Base-by-base conservation (phyloP, 2,888 invertebrate species). In the Scaptomyza caliginosa region DNA sequence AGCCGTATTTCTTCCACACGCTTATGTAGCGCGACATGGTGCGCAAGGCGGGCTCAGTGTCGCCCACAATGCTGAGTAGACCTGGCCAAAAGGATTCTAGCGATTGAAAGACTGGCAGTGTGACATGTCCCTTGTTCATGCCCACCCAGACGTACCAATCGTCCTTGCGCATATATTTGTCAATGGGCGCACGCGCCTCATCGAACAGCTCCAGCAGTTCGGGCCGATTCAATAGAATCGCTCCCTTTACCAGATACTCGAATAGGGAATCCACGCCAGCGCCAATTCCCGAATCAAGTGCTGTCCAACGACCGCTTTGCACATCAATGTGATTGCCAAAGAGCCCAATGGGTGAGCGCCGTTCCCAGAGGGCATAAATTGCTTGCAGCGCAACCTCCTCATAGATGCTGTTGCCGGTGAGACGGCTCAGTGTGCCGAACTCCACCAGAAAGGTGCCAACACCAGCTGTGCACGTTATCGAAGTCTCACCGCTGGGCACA, bases 111-210 rank as follows among this genome's bases (percentile, higher is more conserved):
- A 99, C 96, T 0, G 99, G 99, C 81, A 98, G 92, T 0, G 99
- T 98, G 5, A 99, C 96, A 89, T 97, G 96, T 0, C 92, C 99
- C 86, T 98, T 96, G 42, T 95, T 94, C 99, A 99, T 99, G n/a
- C 98, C 96, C 0, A 98, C 99, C 99, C 99, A 99, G 83, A 99
- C 94, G 90, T 98, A 98, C 99, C 99, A 99, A 90, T 99, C 99
- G 80, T 98, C 98, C 85, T 96, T 95, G 86, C 97, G 96, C 83
- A 99, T 92, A 87, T 97, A 95, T 83, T 96, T 96, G 86, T 97
- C 96, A 38, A 97, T 96, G 0, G 95, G 93, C 43, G 92, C 92
- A 48, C 95, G 93, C 0, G 95, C 95, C 83, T 96, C 96, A 60
- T 95, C 93, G 89, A 99, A 99, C 94, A 98, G 97, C 48, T 96